Conservation (phyloP, 2,113 vertebrate genomes). For the Tachysurus vachellii region DNA sequence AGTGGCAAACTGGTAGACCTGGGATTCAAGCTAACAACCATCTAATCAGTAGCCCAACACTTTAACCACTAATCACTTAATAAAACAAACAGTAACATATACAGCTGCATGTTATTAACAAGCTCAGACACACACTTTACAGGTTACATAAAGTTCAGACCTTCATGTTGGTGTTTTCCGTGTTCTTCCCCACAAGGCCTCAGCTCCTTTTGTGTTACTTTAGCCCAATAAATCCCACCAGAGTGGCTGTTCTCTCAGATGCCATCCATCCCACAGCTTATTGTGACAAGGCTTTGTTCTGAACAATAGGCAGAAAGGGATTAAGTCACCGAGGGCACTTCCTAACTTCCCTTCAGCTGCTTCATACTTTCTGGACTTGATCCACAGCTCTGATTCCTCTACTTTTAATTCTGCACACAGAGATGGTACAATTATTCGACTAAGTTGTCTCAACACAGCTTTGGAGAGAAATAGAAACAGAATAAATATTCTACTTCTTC, state of each 20-base stretch:
- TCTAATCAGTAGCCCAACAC: too few relatives aligned
- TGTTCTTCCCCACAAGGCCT: constrained; percentile 46
- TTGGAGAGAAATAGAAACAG: too few relatives aligned
- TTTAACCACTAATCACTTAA: too few relatives aligned
- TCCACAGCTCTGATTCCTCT: constrained; percentile 5
- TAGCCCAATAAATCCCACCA: constrained; percentile 58
- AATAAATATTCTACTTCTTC: too few relatives aligned
- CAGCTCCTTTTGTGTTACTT: constrained; percentile 48
- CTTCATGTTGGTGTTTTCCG: constrained; percentile 40
- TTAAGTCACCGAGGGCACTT: constrained; percentile 53
- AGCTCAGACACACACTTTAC: neutral
- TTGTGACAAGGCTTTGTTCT: constrained; percentile 54
- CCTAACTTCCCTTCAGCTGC: constrained; percentile 40
- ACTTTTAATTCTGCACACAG: too few relatives aligned
- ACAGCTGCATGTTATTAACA: neutral
- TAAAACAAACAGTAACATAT: neutral
- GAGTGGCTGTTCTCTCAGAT: constrained; percentile 51
- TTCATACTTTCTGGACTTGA: constrained; percentile 32
- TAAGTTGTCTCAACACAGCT: too few relatives aligned
- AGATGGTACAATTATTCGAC: too few relatives aligned
- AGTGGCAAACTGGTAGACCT: too few relatives aligned
- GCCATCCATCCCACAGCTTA: constrained; percentile 52
- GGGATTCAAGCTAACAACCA: too few relatives aligned
- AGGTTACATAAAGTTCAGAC: neutral
- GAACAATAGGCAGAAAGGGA: constrained; percentile 52